Conservation (phyloP, 2,888 invertebrate species). For the Acutogordius australiensis region DNA sequence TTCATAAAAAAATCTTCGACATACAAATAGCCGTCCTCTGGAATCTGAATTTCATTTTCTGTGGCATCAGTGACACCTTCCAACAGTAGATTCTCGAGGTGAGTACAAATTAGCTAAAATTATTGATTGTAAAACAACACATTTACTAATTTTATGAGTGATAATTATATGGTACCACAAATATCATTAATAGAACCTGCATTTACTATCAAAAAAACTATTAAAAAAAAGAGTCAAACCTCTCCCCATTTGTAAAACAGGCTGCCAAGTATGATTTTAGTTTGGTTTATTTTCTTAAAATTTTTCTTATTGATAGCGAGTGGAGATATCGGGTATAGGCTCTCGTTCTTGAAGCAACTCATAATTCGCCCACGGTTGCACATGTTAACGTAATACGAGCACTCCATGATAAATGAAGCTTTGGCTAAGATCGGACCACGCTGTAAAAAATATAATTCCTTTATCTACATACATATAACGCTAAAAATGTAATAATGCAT, state of each 20-base stretch:
- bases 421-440: slow-evolving; percentile 71
- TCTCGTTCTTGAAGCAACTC: slow-evolving; percentile 56
- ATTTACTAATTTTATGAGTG: no score
- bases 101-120: no score
- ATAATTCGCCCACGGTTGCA: slow-evolving; percentile 98
- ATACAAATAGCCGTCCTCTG: neutral
- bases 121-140: no score
- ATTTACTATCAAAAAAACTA: no score
- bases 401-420: slow-evolving; percentile 67
- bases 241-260: slow-evolving; percentile 2
- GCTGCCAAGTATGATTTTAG: neutral
- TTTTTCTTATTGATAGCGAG: slow-evolving; percentile 14
- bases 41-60: no score
- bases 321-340: slow-evolving; percentile 37
- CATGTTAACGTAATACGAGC: slow-evolving; percentile 74
- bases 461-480: no score
- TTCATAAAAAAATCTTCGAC: neutral
- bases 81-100: no score
- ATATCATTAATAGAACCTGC: no score
- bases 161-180: no score
- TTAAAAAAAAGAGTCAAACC: no score
- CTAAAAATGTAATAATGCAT: no score
- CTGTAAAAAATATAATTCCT: slow-evolving; percentile 33
- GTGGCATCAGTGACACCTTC: no score
- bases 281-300: neutral